Base-by-base conservation (phyloP, 2,797 vertebrate species). In the Esox lucius region DNA sequence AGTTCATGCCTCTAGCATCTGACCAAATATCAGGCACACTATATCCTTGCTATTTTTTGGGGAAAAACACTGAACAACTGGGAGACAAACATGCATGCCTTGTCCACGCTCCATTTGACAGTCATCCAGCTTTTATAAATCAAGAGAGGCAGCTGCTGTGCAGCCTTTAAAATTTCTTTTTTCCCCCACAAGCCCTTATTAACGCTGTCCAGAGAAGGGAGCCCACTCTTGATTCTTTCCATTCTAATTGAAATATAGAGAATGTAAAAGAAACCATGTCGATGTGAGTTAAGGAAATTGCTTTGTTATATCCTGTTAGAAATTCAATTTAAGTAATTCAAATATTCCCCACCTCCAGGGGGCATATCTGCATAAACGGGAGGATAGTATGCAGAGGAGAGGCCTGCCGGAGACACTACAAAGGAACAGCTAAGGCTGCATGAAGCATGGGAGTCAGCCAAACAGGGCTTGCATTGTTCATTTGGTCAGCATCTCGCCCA, bases 401-500 rank as follows among this genome's bases (percentile, higher is more conserved):
- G 6, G 42, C 35, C 59, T 46, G 11, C 39, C 33, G 11, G 19
- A 51, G 46, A 56, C 11, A 19, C 70, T 11, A 65, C 9, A 70
- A 26, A 70, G 22, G 13, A 39, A 13, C 56, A 64, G 59, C 12
- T 17, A 3, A 12, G 51, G 17, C 67, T 49, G 68, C 8, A 56
- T 48, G 35, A 26, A n/a, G 22, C 66, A 78, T 71, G 56, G 68
- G 75, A 64, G 62, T 71, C 72, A 71, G 80, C 59, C 73, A 70
- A 71, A 19, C 76, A 72, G 75, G 35, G 78, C 74, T n/a, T 62
- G 73, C 81, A 86, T 89, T 90, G 84, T 90, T 80, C 75, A 35
- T 68, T 8, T 39, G 65, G 71, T 79, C 80, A 71, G 79, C 72
- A 74, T 89, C 78, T 84, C 81, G 22, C 86, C 85, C 80, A 83